Conservation (phyloP, 2,113 vertebrate genomes). For the Tylochromis polylepis region DNA sequence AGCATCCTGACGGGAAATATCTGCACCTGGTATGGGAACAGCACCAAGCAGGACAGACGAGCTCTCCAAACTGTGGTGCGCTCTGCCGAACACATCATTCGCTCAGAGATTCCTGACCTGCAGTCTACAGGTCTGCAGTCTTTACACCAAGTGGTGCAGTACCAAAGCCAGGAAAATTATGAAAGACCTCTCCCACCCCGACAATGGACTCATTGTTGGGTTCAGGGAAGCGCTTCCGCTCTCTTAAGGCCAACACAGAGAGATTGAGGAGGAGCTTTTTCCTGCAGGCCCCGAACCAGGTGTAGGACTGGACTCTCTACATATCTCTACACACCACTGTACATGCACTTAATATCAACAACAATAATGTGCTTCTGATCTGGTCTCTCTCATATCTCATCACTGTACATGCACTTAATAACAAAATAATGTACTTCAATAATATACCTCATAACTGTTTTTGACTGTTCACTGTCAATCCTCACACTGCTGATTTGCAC, state of each 20-base stretch:
- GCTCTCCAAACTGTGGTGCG: too few relatives aligned
- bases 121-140: too few relatives aligned
- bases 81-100: too few relatives aligned
- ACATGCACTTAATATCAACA: not conserved
- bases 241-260: not conserved
- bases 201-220: not conserved
- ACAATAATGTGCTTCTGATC: not conserved
- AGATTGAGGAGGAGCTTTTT: not conserved
- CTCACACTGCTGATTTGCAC: not conserved
- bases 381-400: not conserved
- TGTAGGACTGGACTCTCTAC: not conserved
- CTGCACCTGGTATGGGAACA: not conserved
- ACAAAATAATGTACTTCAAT: not conserved
- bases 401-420: not conserved
- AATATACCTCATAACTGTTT: not conserved
- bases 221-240: not conserved
- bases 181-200: not conserved
- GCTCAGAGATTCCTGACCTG: not conserved
- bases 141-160: not conserved
- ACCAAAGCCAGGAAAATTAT: not conserved
- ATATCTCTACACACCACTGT: not conserved
- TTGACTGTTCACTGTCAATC: not conserved
- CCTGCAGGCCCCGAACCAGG: too few relatives aligned
- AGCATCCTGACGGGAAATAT: not conserved
- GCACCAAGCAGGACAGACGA: not conserved